phyloP scores from a whole-genome alignment of 35 echinoderm and acorn worm species.

The Patiria miniata region DNA sequence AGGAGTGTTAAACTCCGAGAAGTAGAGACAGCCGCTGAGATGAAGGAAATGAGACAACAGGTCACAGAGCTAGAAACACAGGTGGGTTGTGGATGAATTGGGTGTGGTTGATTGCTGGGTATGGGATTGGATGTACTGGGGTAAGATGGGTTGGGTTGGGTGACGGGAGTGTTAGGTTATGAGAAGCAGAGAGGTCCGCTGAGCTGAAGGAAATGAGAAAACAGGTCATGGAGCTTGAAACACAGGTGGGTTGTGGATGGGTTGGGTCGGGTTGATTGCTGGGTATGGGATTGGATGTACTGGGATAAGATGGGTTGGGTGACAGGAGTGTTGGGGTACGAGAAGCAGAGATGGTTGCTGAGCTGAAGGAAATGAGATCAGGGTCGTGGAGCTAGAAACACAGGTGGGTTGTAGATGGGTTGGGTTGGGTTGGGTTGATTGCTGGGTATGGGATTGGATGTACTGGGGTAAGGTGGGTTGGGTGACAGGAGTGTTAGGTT shows the following conservation, averaged over 20 bases:
- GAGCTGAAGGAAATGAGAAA: slow-evolving; percentile 33
- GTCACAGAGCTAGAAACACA: slow-evolving; percentile 92
- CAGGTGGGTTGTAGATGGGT: slow-evolving; percentile 40
- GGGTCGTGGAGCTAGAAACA: slow-evolving; percentile 94
- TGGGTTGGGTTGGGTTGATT: neutral
- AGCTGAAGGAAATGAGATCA: slow-evolving; percentile 33
- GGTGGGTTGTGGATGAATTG: slow-evolving; percentile 33
- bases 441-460: neutral
- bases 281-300: neutral
- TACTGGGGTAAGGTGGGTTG: too few relatives aligned
- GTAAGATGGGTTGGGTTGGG: too few relatives aligned
- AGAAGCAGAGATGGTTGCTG: neutral
- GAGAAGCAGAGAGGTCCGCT: neutral
- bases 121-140: neutral
- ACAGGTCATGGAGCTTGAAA: slow-evolving; percentile 90
- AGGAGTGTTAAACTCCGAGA: neutral
- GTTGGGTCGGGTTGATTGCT: neutral
- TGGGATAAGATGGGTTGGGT: too few relatives aligned
- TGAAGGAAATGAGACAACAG: slow-evolving; percentile 49
- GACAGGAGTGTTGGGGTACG: neutral
- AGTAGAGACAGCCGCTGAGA: neutral
- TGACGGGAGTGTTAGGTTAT: neutral
- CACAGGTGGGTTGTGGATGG: slow-evolving; percentile 51
- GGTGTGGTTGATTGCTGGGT: neutral
- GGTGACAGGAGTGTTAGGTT: slow-evolving; percentile 65